phyloP scores from a whole-genome alignment of 2,113 vertebrate species.

The Gopherus flavomarginatus region DNA sequence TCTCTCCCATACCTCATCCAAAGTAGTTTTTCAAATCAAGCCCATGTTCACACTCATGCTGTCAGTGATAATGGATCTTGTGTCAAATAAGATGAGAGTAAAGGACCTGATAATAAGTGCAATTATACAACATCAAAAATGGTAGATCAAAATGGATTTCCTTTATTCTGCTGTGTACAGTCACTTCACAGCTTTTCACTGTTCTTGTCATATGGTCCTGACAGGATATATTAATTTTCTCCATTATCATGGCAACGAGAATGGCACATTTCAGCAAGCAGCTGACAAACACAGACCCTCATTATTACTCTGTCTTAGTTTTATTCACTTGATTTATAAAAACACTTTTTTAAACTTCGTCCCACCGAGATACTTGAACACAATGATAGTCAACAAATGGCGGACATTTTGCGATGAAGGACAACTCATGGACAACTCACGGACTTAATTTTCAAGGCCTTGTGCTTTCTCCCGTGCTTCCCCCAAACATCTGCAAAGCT shows the following conservation, averaged over 20 bases:
- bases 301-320: slow-evolving; percentile 75
- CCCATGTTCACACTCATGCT: slow-evolving; percentile 75
- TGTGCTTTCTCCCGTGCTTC: not conserved
- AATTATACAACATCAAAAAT: slow-evolving; percentile 85
- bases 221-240: slow-evolving; percentile 79
- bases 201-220: slow-evolving; percentile 73
- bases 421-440: slow-evolving; percentile 16
- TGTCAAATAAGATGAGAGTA: slow-evolving; percentile 80
- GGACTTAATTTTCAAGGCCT: slow-evolving; percentile 42
- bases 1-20: slow-evolving; percentile 74
- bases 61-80: slow-evolving; percentile 81
- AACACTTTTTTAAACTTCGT: slow-evolving; percentile 59
- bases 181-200: slow-evolving; percentile 76
- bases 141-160: slow-evolving; percentile 83
- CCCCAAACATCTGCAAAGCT: not conserved
- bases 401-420: slow-evolving; percentile 63
- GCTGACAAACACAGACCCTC: slow-evolving; percentile 67
- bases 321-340: slow-evolving; percentile 70
- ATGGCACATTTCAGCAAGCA: slow-evolving; percentile 77
- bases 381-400: slow-evolving; percentile 56
- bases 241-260: slow-evolving; percentile 74
- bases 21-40: slow-evolving; percentile 77
- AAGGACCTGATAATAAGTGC: slow-evolving; percentile 81
- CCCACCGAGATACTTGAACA: slow-evolving; percentile 50
- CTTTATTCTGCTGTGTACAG: slow-evolving; percentile 67